Base-by-base conservation (phyloP, 2,888 invertebrate species). In the Apoda limacodes region DNA sequence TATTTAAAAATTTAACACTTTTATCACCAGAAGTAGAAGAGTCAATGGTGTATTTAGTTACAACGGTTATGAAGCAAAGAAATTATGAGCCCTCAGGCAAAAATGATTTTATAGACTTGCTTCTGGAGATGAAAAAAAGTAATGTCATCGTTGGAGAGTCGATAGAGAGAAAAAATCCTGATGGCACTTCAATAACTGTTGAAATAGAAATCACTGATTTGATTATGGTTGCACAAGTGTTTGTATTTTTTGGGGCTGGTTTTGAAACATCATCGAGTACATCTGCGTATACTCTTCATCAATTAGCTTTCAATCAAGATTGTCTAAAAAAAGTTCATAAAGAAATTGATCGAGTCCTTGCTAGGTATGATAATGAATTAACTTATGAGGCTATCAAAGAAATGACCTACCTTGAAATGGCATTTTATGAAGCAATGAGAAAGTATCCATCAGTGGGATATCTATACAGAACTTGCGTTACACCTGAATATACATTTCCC, bases 241-340 rank as follows among this genome's bases (percentile, higher is more conserved):
- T 80, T 44, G 64, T 74, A 4, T n/a, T n/a, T n/a, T n/a, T n/a
- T n/a, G n/a, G n/a, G n/a, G n/a, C n/a, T n/a, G n/a, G n/a, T n/a
- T n/a, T 78, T 42, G 82, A 82, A 47, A 82, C 82, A 3, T 82
- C 82, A 0, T 82, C 82, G 0, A 71, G 75, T 1, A 66, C 78
- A 4, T 68, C 82, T 1, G 76, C 78, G 55, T 80, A 66, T 26
- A 62, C 72, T 3, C 51, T 80, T n/a, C 81, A 82, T 41, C 66
- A 74, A 39, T 48, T 83, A 5, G 82, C 82, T 13, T 70, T 65
- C 11, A 55, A 82, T 44, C 70, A 70, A 2, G 70, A 80, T 3
- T 64, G 61, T 17, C 82, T 82, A 43, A 53, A 55, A 28, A 78
- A 63, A 52, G 60, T 68, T 4, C 70, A 71, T 35, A 46, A 63